A percentile compares a stretch with the other conserved stretches of the same genome.
Conservation (phyloP, 2,113 vertebrate genomes). For the Zingel zingel region DNA sequence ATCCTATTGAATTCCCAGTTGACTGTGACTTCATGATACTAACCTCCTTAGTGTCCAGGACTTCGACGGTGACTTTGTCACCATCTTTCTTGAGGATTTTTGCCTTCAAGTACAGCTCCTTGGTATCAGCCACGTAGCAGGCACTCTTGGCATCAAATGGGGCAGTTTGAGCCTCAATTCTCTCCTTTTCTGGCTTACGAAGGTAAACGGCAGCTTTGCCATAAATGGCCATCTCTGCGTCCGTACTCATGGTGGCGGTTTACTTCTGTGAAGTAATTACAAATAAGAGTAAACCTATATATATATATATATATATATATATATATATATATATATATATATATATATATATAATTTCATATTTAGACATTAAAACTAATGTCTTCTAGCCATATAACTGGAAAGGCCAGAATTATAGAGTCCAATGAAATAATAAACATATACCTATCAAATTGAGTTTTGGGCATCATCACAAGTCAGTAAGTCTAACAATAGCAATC, state of each 20-base stretch:
- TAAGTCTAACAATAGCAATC: neutral
- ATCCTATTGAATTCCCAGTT: too few relatives aligned
- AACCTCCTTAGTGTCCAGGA: too few relatives aligned
- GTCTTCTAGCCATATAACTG: neutral
- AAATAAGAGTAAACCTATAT: too few relatives aligned
- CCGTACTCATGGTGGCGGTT: conserved; percentile 74
- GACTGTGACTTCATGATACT: too few relatives aligned
- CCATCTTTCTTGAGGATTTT: conserved; percentile 67
- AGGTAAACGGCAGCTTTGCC: conserved; percentile 77
- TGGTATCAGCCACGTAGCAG: conserved; percentile 59
- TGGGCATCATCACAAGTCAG: too few relatives aligned
- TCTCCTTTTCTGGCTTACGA: conserved; percentile 77
- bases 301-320: too few relatives aligned
- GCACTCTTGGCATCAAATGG: conserved; percentile 74
- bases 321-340: too few relatives aligned
- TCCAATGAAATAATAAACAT: too few relatives aligned
- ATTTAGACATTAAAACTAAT: too few relatives aligned
- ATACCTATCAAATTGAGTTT: neutral
- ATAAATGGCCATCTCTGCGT: conserved; percentile 74
- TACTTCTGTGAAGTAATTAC: neutral
- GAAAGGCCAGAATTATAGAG: neutral
- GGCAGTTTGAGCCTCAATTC: conserved; percentile 72
- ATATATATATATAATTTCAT: too few relatives aligned
- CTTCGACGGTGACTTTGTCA: too few relatives aligned
- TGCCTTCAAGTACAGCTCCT: conserved; percentile 73